Evolutionary conservation across 2,888 invertebrate species (phyloP).

Genomic region (Saturnia japonica): DNA sequence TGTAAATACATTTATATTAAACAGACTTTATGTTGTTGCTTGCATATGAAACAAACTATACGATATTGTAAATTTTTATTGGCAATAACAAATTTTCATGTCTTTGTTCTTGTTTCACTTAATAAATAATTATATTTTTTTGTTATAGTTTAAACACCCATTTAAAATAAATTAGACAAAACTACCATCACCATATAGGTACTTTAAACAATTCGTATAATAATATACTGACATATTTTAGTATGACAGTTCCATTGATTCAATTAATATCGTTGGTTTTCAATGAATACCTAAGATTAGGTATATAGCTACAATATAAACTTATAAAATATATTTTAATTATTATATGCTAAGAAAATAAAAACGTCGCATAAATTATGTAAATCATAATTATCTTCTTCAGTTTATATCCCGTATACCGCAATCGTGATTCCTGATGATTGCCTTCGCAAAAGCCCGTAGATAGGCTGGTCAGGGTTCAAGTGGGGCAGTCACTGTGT

Average conservation of each 20-base stretch:
- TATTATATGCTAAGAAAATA: not conserved
- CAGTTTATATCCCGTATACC: slow-evolving; percentile 1
- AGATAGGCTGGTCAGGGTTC: slow-evolving; percentile 3
- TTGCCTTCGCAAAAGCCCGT: not conserved
- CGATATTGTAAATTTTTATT: not conserved
- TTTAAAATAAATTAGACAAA: not conserved
- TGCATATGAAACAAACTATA: not conserved
- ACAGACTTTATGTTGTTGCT: not conserved
- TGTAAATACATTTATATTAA: not conserved
- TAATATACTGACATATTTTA: too few species aligned
- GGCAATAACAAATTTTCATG: not conserved
- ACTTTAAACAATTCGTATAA: too few species aligned
- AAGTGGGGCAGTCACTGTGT: slow-evolving; percentile 43
- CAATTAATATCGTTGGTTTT: too few species aligned
- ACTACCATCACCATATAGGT: not conserved
- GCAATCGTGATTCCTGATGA: slow-evolving; percentile 1
- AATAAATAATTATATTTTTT: not conserved
- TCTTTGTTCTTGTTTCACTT: not conserved
- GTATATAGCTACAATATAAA: not conserved
- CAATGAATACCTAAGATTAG: not conserved
- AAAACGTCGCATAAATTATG: not conserved
- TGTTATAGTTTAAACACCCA: not conserved
- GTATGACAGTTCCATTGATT: too few species aligned
- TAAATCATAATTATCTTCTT: too few species aligned
- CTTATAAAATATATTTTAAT: not conserved